A percentile compares a stretch with the other conserved stretches of the same genome.
phyloP scores from a whole-genome alignment of 2,888 invertebrate species.

The Hirtodrosophila alboralis region DNA sequence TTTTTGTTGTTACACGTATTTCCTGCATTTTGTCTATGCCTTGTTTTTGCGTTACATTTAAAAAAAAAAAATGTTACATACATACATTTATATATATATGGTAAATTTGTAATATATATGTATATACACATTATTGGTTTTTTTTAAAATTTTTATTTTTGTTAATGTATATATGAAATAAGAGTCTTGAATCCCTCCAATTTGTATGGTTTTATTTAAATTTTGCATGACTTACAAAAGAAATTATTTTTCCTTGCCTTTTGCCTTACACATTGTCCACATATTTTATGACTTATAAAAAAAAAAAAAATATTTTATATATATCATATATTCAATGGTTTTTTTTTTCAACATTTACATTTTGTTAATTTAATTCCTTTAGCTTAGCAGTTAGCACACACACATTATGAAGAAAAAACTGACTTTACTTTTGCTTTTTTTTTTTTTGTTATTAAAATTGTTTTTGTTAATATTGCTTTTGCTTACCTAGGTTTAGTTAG shows the following conservation, averaged over 20 bases:
- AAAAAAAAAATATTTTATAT: constrained; percentile 34
- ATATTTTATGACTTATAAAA: constrained; percentile 21
- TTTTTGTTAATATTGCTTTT: constrained; percentile 64
- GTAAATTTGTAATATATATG: constrained; percentile 41
- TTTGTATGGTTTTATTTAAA: constrained; percentile 53
- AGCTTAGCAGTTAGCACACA: constrained; percentile 49
- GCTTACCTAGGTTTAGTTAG: constrained; percentile 40
- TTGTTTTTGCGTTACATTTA: constrained; percentile 32
- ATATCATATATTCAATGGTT: constrained; percentile 9
- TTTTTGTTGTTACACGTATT: constrained; percentile 72
- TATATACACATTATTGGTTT: constrained; percentile 37
- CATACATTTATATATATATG: constrained; percentile 45
- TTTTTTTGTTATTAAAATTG: constrained; percentile 44
- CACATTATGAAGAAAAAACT: too few relatives aligned
- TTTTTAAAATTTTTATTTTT: constrained; percentile 31
- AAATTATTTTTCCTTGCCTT: constrained; percentile 23
- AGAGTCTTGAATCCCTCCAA: constrained; percentile 84
- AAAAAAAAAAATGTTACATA: constrained; percentile 41
- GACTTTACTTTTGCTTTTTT: too few relatives aligned
- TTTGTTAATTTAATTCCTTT: constrained; percentile 57
- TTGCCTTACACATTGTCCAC: neutral
- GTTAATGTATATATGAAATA: constrained; percentile 68
- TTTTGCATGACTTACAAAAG: constrained; percentile 44
- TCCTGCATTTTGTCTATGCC: constrained; percentile 69
- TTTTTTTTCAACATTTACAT: constrained; percentile 47